Evolutionary conservation across 2,113 vertebrate genomes (phyloP), one percentile per base, ranked within the genome.

Genomic region (Aphelocoma coerulescens): DNA sequence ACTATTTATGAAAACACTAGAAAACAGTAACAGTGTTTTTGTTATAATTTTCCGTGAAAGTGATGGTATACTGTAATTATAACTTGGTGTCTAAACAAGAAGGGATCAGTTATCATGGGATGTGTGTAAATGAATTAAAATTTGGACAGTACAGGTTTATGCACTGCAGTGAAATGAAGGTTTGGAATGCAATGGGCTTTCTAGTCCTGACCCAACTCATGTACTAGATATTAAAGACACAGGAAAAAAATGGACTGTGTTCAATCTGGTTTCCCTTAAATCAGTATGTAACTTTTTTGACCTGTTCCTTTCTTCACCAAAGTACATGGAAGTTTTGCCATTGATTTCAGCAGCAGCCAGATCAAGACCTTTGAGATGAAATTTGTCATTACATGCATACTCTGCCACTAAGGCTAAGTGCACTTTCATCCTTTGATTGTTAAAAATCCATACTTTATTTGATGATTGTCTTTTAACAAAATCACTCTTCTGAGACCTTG

Each of bases 381-480:
- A 92, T 84, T 92, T 95, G 88, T 96, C 87, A 93, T 95, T 94
- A 93, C 63, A 75, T 72, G 94, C 94, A 97, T 92, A 91, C n/a
- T 71, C 57, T 93, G 84, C 79, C 76, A 79, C 93, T 85, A 93
- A 96, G 91, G 91, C 72, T 88, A 91, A 96, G 94, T 88, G 94
- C 91, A 91, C 87, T 67, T 94, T 95, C 59, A 93, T 96, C 87
- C 91, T 97, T 95, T 95, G 94, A 83, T 93, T 97, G 85, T 85
- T 96, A 95, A 97, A 95, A 96, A 97, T 95, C 95, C 71, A 96
- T 94, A 95, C 89, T 96, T 95, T 89, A 95, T 97, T 97, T 97
- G 86, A 96, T 94, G 96, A 97, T 97, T 91, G 91, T 65, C 86
- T 98, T 96, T 96, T 89, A 90, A 91, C 73, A 95, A 94, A 97